Conservation (phyloP, 1,140 invertebrate species). For the Drosophila albomicans region DNA sequence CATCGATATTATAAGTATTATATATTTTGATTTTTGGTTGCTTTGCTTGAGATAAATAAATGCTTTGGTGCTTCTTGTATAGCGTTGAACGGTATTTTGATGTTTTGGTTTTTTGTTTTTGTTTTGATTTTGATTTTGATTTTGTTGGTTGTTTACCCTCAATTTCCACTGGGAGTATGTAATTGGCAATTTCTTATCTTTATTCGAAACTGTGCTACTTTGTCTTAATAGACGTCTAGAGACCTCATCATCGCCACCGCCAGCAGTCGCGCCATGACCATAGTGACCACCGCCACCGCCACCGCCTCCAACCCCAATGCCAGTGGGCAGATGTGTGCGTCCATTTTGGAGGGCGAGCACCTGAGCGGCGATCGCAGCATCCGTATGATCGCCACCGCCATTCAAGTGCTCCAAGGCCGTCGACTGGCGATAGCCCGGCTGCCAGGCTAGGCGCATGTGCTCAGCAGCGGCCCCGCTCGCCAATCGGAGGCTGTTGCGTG, state of each 20-base stretch:
- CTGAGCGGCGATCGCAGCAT: conserved; percentile 74
- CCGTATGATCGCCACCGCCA: conserved; percentile 63
- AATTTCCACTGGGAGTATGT: conserved; percentile 85
- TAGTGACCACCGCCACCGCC: background rate
- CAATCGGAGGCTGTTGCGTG: conserved; percentile 60
- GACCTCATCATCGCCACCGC: conserved; percentile 79
- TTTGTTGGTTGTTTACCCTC: conserved; percentile 77
- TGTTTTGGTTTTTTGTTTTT: conserved; percentile 9
- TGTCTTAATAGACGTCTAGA: conserved; percentile 84
- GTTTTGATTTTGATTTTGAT: conserved; percentile 30
- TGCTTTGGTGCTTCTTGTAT: conserved; percentile 23
- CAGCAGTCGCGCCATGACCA: conserved; percentile 14
- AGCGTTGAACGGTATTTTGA: conserved; percentile 22
- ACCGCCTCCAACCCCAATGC: conserved; percentile 47
- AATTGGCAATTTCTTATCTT: conserved; percentile 85
- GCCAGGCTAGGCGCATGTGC: conserved; percentile 59
- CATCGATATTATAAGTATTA: conserved; percentile 14
- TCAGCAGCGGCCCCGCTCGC: conserved; percentile 29
- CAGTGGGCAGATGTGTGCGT: conserved; percentile 68
- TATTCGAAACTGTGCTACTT: conserved; percentile 83
- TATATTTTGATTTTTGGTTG: background rate
- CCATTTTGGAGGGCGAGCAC: conserved; percentile 74
- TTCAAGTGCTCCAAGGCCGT: conserved; percentile 76
- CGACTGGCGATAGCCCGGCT: conserved; percentile 76
- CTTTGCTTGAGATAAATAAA: conserved; percentile 26